phyloP scores from a whole-genome alignment of 2,797 vertebrate species.

The Chelmon rostratus region DNA sequence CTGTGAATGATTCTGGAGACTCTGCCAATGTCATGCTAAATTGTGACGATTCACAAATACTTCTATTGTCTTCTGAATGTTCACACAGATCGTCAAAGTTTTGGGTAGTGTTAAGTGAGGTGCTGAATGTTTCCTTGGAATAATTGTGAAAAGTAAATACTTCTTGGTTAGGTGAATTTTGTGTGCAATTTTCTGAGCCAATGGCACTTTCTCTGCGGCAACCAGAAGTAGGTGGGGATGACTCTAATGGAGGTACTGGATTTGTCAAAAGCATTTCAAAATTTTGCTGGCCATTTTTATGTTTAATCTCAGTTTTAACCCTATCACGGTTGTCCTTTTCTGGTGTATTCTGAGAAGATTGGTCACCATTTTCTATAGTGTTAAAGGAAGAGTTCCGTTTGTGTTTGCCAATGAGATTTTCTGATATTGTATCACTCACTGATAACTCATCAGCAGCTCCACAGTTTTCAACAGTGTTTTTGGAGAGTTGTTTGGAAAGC shows the following conservation, averaged over 20 bases:
- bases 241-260: conserved; percentile 22
- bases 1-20: conserved; percentile 63
- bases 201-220: conserved; percentile 31
- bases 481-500: conserved; percentile 30
- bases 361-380: conserved; percentile 17
- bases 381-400: conserved; percentile 26
- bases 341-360: conserved; percentile 14
- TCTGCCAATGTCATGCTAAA: conserved; percentile 75
- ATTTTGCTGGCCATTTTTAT: conserved; percentile 25
- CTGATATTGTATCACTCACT: conserved; percentile 9
- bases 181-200: conserved; percentile 48
- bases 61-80: conserved; percentile 57
- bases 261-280: conserved; percentile 22
- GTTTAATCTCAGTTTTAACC: conserved; percentile 20
- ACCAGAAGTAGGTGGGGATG: conserved; percentile 13
- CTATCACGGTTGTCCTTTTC: conserved; percentile 23
- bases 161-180: conserved; percentile 82
- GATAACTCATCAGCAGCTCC: conserved; percentile 28
- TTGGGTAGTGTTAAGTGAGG: conserved; percentile 65
- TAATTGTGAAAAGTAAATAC: conserved; percentile 90
- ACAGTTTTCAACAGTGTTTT: conserved; percentile 36
- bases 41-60: conserved; percentile 59
- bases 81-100: conserved; percentile 53
- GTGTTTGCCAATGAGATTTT: conserved; percentile 13
- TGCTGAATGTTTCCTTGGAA: conserved; percentile 85